Evolutionary conservation across 1,140 invertebrate genomes (phyloP).

Genomic region (Trachelipus rathkii): DNA sequence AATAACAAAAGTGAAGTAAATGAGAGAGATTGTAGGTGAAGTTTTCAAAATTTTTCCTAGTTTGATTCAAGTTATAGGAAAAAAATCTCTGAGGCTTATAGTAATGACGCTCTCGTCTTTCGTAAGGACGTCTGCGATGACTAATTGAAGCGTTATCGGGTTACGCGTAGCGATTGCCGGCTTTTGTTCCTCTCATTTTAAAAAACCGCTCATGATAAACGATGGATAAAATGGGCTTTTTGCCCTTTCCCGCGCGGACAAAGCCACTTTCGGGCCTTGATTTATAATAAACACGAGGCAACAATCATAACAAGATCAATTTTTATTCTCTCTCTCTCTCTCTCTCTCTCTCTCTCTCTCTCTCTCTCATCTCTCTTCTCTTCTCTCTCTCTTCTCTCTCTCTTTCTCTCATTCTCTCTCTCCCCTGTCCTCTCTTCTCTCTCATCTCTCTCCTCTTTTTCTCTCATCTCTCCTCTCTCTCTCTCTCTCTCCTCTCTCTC

Average conservation of each 20-base stretch:
- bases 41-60: too few relatives aligned
- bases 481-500: neutral
- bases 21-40: too few relatives aligned
- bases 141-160: slow-evolving; percentile 11
- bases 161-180: neutral
- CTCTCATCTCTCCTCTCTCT: neutral
- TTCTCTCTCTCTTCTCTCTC: neutral
- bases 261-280: neutral
- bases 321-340: neutral
- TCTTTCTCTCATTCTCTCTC: neutral
- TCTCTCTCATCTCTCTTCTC: neutral
- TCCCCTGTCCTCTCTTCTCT: neutral
- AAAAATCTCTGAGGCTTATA: too few relatives aligned
- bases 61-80: too few relatives aligned
- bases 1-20: too few relatives aligned
- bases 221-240: neutral
- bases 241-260: neutral
- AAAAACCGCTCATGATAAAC: neutral
- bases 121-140: neutral
- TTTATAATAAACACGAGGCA: slow-evolving; percentile 1
- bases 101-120: too few relatives aligned
- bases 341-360: neutral
- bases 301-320: neutral
- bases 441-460: neutral
- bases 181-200: neutral